Conservation (phyloP, 30 jellyfish, hydroid and myxozoan species). For the Rhopilema esculentum region DNA sequence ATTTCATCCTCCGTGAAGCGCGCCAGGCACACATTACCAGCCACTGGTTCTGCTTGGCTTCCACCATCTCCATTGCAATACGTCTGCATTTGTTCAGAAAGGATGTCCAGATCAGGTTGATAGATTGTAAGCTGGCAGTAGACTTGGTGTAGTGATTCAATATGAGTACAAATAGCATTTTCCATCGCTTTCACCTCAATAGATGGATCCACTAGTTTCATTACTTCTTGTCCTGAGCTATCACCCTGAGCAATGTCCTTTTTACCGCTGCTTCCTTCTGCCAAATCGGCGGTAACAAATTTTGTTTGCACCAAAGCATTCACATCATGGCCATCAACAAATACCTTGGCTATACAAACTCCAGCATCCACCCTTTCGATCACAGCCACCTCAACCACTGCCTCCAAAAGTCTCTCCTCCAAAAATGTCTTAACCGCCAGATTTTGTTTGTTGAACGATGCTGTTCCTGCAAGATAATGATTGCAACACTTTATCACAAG, state of each 20-base stretch:
- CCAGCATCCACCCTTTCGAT: background rate
- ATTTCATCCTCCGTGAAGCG: conserved; percentile 34
- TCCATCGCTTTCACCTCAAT: background rate
- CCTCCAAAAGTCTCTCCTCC: background rate
- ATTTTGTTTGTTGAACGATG: background rate
- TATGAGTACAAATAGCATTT: conserved; percentile 56
- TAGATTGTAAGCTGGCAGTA: conserved; percentile 43
- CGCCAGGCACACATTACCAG: conserved; percentile 54
- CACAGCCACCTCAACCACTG: background rate
- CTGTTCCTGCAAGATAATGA: background rate
- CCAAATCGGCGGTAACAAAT: background rate
- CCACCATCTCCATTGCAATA: conserved; percentile 17
- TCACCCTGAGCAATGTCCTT: background rate
- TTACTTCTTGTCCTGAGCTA: background rate
- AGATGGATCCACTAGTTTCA: background rate
- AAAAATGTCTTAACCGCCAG: background rate
- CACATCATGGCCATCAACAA: background rate
- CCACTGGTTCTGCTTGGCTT: background rate
- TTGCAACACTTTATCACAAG: background rate
- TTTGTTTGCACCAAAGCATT: background rate
- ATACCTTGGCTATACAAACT: background rate
- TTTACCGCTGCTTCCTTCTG: background rate
- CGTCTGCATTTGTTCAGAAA: conserved; percentile 27
- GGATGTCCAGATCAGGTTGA: conserved; percentile 49
- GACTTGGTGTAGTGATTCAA: conserved; percentile 48